Conservation (phyloP, 2,797 vertebrate genomes). For the Anomalospiza imberbis region DNA sequence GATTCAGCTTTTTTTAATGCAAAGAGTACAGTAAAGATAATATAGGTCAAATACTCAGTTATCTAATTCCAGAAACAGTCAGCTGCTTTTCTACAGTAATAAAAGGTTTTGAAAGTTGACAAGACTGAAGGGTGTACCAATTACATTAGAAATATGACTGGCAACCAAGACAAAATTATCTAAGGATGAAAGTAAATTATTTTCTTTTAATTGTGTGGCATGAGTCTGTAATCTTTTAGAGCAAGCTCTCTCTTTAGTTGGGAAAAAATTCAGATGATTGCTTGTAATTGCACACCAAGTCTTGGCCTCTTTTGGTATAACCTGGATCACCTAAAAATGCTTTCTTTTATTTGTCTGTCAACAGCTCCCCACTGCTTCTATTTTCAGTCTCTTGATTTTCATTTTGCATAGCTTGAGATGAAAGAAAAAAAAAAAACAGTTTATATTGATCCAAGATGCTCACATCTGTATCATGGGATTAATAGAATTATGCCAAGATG, state of each 20-base stretch:
- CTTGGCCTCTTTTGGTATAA: not conserved
- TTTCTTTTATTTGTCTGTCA: constrained; percentile 15
- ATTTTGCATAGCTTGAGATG: not conserved
- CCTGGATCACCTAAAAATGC: not conserved
- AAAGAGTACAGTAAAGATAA: not conserved
- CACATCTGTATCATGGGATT: not conserved
- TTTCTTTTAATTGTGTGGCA: not conserved
- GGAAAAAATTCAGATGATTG: not conserved
- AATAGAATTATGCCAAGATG: not conserved
- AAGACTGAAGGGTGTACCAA: not conserved
- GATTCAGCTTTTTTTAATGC: not conserved
- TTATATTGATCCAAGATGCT: not conserved
- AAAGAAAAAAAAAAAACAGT: not conserved
- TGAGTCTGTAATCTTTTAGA: not conserved
- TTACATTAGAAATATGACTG: not conserved
- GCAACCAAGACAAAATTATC: not conserved
- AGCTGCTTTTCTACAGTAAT: not conserved
- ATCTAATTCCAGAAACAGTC: not conserved
- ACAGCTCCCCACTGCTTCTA: not conserved
- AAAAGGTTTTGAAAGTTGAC: not conserved
- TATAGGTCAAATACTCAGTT: not conserved
- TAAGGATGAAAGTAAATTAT: not conserved
- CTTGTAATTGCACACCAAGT: not conserved
- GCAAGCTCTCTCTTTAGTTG: not conserved
- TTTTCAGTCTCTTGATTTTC: not conserved